Percentiles rank a stretch among this genome's conserved stretches.
Evolutionary conservation across 2,888 invertebrate species (phyloP).

Genomic region (Lucinisca nassula): DNA sequence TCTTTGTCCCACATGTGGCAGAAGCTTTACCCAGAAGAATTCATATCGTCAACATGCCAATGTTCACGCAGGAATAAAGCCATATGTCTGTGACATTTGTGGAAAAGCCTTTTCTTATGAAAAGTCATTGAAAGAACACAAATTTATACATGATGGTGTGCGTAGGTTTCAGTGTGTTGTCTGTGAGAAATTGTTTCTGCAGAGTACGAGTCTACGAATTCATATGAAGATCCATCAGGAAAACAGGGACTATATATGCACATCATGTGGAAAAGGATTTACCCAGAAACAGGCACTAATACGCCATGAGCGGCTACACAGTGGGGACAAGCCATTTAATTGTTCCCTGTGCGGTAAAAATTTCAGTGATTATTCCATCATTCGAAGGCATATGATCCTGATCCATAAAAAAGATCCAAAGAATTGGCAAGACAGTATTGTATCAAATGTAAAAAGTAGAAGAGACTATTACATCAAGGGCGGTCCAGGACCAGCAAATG

Average conservation of each 20-base stretch:
- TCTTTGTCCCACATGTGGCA: slow-evolving; percentile 79
- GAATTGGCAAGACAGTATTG: slow-evolving; percentile 71
- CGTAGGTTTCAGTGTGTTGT: slow-evolving; percentile 86
- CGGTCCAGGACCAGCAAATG: slow-evolving; percentile 30
- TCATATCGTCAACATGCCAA: slow-evolving; percentile 79
- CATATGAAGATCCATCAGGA: slow-evolving; percentile 87
- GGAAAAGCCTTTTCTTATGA: slow-evolving; percentile 79
- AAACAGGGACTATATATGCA: slow-evolving; percentile 86
- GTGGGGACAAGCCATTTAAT: slow-evolving; percentile 87
- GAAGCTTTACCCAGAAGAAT: slow-evolving; percentile 79
- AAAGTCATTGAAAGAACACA: slow-evolving; percentile 83
- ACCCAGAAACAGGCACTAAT: slow-evolving; percentile 88
- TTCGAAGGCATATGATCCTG: slow-evolving; percentile 82
- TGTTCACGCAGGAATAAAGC: slow-evolving; percentile 79
- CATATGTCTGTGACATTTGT: slow-evolving; percentile 81
- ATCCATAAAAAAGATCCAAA: slow-evolving; percentile 81
- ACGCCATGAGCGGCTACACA: slow-evolving; percentile 88
- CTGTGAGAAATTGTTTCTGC: slow-evolving; percentile 86
- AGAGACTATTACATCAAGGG: slow-evolving; percentile 61
- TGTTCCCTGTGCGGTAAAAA: slow-evolving; percentile 87
- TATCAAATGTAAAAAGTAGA: slow-evolving; percentile 42
- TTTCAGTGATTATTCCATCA: slow-evolving; percentile 84
- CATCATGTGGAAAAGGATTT: slow-evolving; percentile 88
- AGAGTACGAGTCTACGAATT: slow-evolving; percentile 87
- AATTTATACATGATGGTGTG: slow-evolving; percentile 83